Evolutionary conservation across 2,888 invertebrate species (phyloP), one percentile per base, ranked within the genome.

Genomic region (Caenorhabditis sp.): DNA sequence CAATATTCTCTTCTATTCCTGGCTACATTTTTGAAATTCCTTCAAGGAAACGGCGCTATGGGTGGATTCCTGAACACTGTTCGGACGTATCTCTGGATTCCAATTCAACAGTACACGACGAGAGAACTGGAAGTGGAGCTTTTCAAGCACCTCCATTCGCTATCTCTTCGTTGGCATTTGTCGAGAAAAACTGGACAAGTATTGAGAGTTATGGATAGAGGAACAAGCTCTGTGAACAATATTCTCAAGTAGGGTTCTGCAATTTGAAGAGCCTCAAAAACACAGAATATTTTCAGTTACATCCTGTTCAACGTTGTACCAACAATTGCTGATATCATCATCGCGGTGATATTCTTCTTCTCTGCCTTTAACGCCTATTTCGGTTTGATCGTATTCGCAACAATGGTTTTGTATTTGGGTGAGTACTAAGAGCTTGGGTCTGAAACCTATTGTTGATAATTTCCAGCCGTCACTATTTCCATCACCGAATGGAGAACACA

Each of bases 401-500:
- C 98, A 1, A 98, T 99, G 98, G 93, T 94, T 66, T 93, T 97
- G 12, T 99, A 98, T 93, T 95, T 98, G 90, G 94, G 97, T 97
- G 93, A 95, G 95, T 94, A 12, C 22, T 12, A 19, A n/a, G n/a
- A n/a, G n/a, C n/a, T 12, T 38, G 6, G 6, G 6, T 38, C 12
- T 2, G 5, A 7, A 31, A 31, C 31, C 31, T 10, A 38, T 10
- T 38, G 12, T 38, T 5, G 2, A 38, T 10, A 5, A 38, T 41
- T 82, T 93, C 16, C 93, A 97, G 96, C 94, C 91, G 94, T 95
- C 14, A 98, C 98, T 0, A 95, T 98, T 91, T 93, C 94, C 19
- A 94, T 98, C n/a, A 98, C 98, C 0, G 98, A 98, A 93, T 98
- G 98, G 98, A 94, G 98, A 16, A 98, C 98, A 0, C 96, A 98